These are phyloP conservation scores for Trogon surrucura DNA, from an alignment of 2,113 vertebrate species.

Conservation along the genomic window DNA sequence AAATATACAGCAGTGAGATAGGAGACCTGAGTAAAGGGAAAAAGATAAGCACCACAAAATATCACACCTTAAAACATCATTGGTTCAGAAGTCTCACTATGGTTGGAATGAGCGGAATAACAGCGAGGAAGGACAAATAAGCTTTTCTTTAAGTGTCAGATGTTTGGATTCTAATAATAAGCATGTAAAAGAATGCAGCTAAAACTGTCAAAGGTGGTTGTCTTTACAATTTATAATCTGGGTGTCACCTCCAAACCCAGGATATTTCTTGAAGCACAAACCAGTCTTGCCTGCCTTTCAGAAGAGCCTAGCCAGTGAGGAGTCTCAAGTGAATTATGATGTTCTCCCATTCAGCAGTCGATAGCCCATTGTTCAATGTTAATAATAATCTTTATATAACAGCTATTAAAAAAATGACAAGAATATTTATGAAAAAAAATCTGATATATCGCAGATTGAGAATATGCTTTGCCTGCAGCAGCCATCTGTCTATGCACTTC, in stretches of 20 bases:
- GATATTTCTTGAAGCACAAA: neutral
- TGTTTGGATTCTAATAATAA: neutral
- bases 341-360: neutral
- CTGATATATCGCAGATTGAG: constrained; percentile 24
- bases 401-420: neutral
- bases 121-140: neutral
- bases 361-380: constrained; percentile 33
- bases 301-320: neutral
- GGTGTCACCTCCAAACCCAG: neutral
- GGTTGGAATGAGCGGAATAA: neutral
- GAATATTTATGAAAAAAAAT: constrained; percentile 53
- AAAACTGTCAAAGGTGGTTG: neutral
- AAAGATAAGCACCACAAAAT: neutral
- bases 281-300: neutral
- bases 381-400: constrained; percentile 49
- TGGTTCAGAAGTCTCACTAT: neutral
- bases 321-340: constrained; percentile 20
- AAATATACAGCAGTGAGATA: neutral
- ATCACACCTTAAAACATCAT: neutral
- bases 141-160: neutral
- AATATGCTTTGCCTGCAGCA: constrained; percentile 63
- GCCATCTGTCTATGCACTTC: constrained; percentile 67
- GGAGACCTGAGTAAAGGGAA: neutral
- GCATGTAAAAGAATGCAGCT: neutral
- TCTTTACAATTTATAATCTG: neutral